A percentile compares a stretch with the other conserved stretches of the same genome.
phyloP scores from a whole-genome alignment of 35 echinoderm and acorn worm species.

The Chiridota heheva region DNA sequence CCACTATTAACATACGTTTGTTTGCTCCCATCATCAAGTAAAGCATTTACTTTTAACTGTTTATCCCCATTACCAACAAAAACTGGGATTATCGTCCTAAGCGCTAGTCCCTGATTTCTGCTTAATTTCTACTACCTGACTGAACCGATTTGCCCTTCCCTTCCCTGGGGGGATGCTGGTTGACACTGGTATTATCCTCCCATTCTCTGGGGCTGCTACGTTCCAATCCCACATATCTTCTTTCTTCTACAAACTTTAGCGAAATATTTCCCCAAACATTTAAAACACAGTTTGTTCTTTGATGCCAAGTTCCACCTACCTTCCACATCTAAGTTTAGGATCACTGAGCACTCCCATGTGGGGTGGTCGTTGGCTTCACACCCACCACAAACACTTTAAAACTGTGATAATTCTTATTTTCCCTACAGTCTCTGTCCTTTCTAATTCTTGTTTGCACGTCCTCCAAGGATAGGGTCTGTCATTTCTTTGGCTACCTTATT shows the following conservation, averaged over 20 bases:
- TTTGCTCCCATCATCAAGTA: slow-evolving; percentile 37
- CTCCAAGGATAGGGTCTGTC: slow-evolving; percentile 18
- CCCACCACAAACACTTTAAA: not conserved
- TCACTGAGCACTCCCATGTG: slow-evolving; percentile 8
- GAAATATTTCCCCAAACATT: slow-evolving; percentile 26
- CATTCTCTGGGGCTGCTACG: slow-evolving; percentile 1
- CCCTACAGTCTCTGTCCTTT: not conserved
- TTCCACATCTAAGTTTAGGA: slow-evolving; percentile 4
- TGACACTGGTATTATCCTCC: not conserved
- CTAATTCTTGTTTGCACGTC: not conserved
- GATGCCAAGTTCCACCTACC: slow-evolving; percentile 13
- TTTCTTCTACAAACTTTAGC: not conserved
- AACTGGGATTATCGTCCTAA: not conserved
- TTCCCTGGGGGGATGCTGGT: slow-evolving; percentile 18
- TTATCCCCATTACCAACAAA: not conserved
- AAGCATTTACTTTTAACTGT: not conserved
- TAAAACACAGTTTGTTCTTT: slow-evolving; percentile 34
- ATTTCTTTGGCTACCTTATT: slow-evolving; percentile 4
- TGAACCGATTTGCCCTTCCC: not conserved
- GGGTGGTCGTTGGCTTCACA: not conserved
- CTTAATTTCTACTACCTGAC: not conserved
- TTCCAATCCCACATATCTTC: slow-evolving; percentile 8
- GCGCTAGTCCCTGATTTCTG: not conserved
- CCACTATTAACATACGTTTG: slow-evolving; percentile 39
- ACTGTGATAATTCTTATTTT: not conserved